Evolutionary conservation across 1,140 invertebrate species (phyloP).

Genomic region (Brachionus angularis): DNA sequence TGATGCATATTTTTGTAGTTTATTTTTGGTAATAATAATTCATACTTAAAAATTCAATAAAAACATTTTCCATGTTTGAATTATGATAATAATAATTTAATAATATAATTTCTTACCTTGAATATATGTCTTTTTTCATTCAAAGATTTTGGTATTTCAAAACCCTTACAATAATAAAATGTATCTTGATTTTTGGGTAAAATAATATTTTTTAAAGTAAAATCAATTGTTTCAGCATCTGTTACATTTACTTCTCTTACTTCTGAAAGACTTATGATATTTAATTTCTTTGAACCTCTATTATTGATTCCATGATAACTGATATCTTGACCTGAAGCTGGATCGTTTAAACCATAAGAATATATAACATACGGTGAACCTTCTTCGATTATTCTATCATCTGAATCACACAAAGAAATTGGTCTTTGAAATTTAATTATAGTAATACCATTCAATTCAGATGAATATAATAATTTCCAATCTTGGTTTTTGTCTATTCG

Average conservation of each 20-base stretch:
- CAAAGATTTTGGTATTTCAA: neutral
- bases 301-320: slow-evolving; percentile 37
- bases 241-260: neutral
- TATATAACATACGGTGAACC: slow-evolving; percentile 31
- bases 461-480: neutral
- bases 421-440: slow-evolving; percentile 35
- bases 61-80: too few relatives aligned
- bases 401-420: slow-evolving; percentile 20
- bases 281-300: neutral
- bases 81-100: too few relatives aligned
- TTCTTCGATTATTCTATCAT: slow-evolving; percentile 12
- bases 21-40: slow-evolving; percentile 32
- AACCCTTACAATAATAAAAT: slow-evolving; percentile 17
- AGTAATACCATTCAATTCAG: slow-evolving; percentile 40
- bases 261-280: neutral
- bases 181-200: slow-evolving; percentile 18
- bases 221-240: slow-evolving; percentile 9
- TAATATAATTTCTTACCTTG: too few relatives aligned
- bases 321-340: neutral
- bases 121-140: slow-evolving; percentile 19
- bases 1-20: slow-evolving; percentile 39
- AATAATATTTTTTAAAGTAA: slow-evolving; percentile 14
- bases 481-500: slow-evolving; percentile 42
- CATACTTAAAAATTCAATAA: too few relatives aligned
- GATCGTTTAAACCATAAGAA: slow-evolving; percentile 42